phyloP scores from a whole-genome alignment of 1,140 invertebrate genomes.

The Eubasilissa regina region DNA sequence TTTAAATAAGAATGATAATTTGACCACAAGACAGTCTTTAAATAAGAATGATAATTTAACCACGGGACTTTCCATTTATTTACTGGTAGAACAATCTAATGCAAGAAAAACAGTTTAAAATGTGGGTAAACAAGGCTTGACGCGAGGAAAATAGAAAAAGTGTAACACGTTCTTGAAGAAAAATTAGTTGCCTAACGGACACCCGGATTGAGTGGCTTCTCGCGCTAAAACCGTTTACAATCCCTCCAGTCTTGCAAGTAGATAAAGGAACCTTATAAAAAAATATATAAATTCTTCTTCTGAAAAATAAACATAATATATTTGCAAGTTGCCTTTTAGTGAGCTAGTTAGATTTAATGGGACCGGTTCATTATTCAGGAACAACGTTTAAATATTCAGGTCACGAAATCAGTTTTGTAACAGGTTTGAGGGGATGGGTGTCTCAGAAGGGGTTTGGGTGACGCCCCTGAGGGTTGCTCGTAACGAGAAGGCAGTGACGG shows the following conservation, averaged over 20 bases:
- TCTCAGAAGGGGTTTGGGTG: background rate
- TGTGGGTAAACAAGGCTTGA: constrained; percentile 10
- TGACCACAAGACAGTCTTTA: too few relatives aligned
- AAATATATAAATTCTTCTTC: background rate
- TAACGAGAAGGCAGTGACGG: constrained; percentile 41
- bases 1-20: too few relatives aligned
- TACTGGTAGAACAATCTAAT: too few relatives aligned
- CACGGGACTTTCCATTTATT: too few relatives aligned
- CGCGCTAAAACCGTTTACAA: background rate
- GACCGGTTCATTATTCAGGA: background rate
- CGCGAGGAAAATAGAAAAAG: constrained; percentile 15
- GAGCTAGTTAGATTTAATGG: background rate
- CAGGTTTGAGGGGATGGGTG: constrained; percentile 29
- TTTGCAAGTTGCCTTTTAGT: background rate
- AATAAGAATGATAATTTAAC: too few relatives aligned
- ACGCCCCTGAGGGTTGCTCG: background rate
- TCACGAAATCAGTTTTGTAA: constrained; percentile 60
- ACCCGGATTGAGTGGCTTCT: constrained; percentile 22
- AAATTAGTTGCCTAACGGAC: constrained; percentile 32
- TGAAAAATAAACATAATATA: background rate
- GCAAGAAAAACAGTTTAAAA: too few relatives aligned
- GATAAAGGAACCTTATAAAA: background rate
- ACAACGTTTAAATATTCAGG: constrained; percentile 44
- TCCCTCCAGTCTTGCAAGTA: background rate
- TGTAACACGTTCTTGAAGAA: constrained; percentile 12